Percentiles rank a stretch among this genome's conserved stretches.
Conservation (phyloP, 2,113 vertebrate genomes). For the Lamprologus sp. region DNA sequence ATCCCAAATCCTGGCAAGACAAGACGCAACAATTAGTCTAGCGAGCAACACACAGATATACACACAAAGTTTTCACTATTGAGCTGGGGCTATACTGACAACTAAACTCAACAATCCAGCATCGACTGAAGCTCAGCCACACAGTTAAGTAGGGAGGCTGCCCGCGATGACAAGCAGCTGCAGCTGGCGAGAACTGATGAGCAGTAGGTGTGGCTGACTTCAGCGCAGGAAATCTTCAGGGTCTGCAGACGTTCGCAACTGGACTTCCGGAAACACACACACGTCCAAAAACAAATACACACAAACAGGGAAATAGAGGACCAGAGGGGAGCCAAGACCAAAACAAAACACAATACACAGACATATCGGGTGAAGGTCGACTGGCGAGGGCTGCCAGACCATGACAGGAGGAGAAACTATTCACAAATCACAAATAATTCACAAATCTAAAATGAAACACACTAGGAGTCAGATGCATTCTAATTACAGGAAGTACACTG, state of each 20-base stretch:
- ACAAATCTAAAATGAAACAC: not conserved
- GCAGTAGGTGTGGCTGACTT: not conserved
- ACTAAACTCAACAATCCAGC: not conserved
- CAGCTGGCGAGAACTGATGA: not conserved
- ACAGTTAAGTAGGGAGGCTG: not conserved
- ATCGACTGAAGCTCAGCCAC: not conserved
- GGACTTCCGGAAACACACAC: not conserved
- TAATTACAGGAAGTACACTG: not conserved
- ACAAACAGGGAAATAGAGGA: not conserved
- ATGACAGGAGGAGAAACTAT: not conserved
- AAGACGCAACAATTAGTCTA: not conserved
- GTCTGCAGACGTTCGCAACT: not conserved
- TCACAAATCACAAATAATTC: not conserved
- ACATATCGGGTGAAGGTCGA: not conserved
- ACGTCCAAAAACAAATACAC: not conserved
- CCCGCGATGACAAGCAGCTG: not conserved
- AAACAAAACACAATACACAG: not conserved
- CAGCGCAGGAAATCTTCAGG: not conserved
- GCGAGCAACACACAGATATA: not conserved
- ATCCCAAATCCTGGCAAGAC: not conserved
- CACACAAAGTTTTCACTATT: not conserved
- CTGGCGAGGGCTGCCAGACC: not conserved
- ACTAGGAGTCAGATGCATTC: not conserved
- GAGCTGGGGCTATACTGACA: not conserved
- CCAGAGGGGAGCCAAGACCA: not conserved